These are phyloP conservation scores for Cryptoblepharus egeriae DNA, from an alignment of 2,797 vertebrate species.

Conservation along the genomic window DNA sequence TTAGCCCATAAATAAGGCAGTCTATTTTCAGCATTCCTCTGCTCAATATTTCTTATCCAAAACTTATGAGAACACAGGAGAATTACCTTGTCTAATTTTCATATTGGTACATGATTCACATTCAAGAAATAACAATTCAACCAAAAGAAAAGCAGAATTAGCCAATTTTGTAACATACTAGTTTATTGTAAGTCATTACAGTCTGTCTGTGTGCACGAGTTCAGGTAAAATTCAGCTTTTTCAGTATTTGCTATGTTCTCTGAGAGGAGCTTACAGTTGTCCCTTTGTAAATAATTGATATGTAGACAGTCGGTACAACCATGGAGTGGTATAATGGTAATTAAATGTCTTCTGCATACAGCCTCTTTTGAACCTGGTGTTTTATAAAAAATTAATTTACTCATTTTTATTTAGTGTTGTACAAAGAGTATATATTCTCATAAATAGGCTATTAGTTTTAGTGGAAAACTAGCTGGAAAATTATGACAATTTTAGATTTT, in stretches of 20 bases:
- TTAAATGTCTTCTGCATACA: conserved; percentile 16
- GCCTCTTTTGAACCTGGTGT: neutral
- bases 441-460: neutral
- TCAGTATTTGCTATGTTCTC: neutral
- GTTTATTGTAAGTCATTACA: neutral
- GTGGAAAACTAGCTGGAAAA: neutral
- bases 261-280: neutral
- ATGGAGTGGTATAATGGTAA: conserved; percentile 14
- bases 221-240: neutral
- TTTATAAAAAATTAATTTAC: neutral
- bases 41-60: too few relatives aligned
- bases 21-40: too few relatives aligned
- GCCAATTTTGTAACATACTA: neutral
- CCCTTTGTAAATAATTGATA: neutral
- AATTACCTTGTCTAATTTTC: neutral
- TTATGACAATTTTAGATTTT: conserved; percentile 1
- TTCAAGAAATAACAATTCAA: neutral
- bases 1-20: too few relatives aligned
- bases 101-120: neutral
- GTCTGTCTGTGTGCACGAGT: neutral
- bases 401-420: neutral
- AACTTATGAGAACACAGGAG: too few relatives aligned
- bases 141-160: neutral
- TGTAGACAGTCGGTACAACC: neutral
- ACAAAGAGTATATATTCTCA: neutral